Percentiles rank a stretch among this genome's conserved stretches.
phyloP scores from a whole-genome alignment of 2,797 vertebrate genomes.

The Percopsis omiscomaycus region DNA sequence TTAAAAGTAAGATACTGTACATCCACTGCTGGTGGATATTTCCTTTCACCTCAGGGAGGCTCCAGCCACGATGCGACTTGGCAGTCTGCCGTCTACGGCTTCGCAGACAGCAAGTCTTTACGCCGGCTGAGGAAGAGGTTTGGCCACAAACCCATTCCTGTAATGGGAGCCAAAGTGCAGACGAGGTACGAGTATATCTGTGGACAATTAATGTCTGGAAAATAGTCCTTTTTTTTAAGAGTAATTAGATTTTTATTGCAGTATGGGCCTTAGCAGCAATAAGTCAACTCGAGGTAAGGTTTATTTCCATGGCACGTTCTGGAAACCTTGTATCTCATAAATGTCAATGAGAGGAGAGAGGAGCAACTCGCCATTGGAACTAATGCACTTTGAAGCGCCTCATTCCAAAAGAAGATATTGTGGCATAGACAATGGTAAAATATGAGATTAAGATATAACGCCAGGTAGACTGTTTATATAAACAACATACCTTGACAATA shows the following conservation, averaged over 20 bases:
- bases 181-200: conserved; percentile 72
- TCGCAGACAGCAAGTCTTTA: conserved; percentile 74
- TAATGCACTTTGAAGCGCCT: neutral
- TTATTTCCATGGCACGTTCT: neutral
- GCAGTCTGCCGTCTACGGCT: conserved; percentile 84
- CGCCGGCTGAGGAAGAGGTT: conserved; percentile 77
- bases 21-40: neutral
- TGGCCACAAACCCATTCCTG: conserved; percentile 78
- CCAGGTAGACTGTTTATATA: no score
- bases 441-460: no score
- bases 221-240: conserved; percentile 11
- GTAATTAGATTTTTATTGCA: conserved; percentile 16
- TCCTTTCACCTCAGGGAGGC: conserved; percentile 68
- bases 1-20: no score
- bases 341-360: neutral
- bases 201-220: conserved; percentile 37
- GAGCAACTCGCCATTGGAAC: neutral
- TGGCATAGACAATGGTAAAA: no score
- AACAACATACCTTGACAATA: no score
- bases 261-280: neutral
- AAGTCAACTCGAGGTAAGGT: neutral
- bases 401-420: neutral
- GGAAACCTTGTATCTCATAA: neutral
- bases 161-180: conserved; percentile 80
- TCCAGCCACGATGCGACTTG: conserved; percentile 83